Conservation (phyloP, 2,888 invertebrate genomes). For the Seladonia tumulorum region DNA sequence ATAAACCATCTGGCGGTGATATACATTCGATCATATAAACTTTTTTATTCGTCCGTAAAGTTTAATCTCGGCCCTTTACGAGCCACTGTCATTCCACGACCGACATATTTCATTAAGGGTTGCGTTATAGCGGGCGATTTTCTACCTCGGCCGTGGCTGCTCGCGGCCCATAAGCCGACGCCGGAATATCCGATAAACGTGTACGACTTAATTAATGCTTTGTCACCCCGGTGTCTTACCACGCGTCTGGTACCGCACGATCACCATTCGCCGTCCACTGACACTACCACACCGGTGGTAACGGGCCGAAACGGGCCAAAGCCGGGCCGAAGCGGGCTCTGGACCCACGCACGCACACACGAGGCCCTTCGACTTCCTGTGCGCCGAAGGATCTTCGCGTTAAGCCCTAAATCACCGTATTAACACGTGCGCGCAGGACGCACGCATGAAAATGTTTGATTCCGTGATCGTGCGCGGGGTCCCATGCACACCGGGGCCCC, state of each 20-base stretch:
- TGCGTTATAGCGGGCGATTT: constrained; percentile 69
- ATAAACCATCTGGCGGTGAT: constrained; percentile 46
- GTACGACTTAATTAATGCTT: constrained; percentile 75
- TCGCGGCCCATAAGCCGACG: constrained; percentile 59
- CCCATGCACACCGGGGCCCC: constrained; percentile 17
- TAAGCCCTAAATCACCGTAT: constrained; percentile 77
- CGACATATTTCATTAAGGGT: constrained; percentile 68
- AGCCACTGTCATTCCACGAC: constrained; percentile 56
- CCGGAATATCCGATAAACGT: constrained; percentile 72
- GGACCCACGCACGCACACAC: constrained; percentile 60
- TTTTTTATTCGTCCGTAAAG: constrained; percentile 48
- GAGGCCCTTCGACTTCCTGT: constrained; percentile 52
- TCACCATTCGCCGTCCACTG: background rate
- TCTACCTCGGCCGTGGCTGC: constrained; percentile 53
- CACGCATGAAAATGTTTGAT: constrained; percentile 75
- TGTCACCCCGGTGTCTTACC: constrained; percentile 74
- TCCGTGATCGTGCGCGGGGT: constrained; percentile 47
- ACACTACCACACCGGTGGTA: constrained; percentile 2
- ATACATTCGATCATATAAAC: constrained; percentile 53
- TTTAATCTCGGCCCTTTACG: constrained; percentile 68
- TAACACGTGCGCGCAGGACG: constrained; percentile 73
- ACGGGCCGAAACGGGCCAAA: background rate
- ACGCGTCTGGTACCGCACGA: constrained; percentile 56
- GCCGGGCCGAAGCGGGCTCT: constrained; percentile 25
- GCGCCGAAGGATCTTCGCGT: constrained; percentile 50